phyloP scores from a whole-genome alignment of 2,888 invertebrate genomes.

The Rugalucina vietnamica region DNA sequence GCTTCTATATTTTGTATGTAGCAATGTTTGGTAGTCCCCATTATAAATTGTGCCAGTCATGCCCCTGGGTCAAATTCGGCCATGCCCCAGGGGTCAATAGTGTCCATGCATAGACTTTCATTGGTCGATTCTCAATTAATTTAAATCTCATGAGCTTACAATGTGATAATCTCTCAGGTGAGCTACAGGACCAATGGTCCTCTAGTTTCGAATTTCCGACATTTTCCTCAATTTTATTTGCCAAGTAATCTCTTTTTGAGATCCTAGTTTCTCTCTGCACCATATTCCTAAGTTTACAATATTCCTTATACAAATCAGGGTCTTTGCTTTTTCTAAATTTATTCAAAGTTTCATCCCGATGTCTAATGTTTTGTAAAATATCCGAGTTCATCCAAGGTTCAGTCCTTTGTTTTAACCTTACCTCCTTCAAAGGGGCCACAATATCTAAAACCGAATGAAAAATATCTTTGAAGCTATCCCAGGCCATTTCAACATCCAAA shows the following conservation, averaged over 20 bases:
- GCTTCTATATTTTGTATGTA: too few relatives aligned
- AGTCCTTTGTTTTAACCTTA: conserved; percentile 17
- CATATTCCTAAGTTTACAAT: not conserved
- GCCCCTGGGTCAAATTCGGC: too few relatives aligned
- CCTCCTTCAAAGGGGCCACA: conserved; percentile 9
- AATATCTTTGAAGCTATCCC: not conserved
- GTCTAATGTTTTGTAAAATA: conserved; percentile 8
- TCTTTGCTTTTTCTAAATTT: conserved; percentile 15
- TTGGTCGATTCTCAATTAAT: too few relatives aligned
- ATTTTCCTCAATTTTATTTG: too few relatives aligned
- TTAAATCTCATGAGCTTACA: too few relatives aligned
- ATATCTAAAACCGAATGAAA: conserved; percentile 16
- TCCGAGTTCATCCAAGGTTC: conserved; percentile 17
- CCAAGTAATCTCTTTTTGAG: not conserved
- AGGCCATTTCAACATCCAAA: not conserved
- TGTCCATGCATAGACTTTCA: too few relatives aligned
- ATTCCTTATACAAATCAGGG: not conserved
- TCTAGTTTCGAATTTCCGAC: too few relatives aligned
- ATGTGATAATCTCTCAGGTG: too few relatives aligned
- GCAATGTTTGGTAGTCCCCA: too few relatives aligned
- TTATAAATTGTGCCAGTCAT: too few relatives aligned
- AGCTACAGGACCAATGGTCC: too few relatives aligned
- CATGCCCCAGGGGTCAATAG: too few relatives aligned
- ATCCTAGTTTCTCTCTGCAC: not conserved
- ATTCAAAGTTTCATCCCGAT: conserved; percentile 13